A percentile compares a stretch with the other conserved stretches of the same genome.
Conservation (phyloP, 2,113 vertebrate genomes). For the Hyaena hyaena region DNA sequence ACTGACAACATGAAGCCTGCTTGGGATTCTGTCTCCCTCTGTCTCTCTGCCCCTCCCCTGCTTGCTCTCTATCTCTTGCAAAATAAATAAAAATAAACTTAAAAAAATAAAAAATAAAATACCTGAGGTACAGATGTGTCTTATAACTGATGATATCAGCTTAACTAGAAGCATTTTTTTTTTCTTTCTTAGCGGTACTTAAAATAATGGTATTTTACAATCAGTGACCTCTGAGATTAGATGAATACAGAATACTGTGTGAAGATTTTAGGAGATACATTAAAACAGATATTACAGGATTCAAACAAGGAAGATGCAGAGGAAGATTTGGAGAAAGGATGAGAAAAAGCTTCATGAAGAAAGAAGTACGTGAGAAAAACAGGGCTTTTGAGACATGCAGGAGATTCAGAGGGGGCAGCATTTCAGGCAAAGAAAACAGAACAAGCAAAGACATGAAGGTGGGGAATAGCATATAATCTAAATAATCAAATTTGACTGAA, state of each 20-base stretch:
- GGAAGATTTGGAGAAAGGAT: background rate
- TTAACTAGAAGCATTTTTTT: background rate
- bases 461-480: background rate
- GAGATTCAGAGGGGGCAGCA: background rate
- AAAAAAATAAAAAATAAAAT: background rate
- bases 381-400: background rate
- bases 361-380: background rate
- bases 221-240: background rate
- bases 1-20: too few species aligned
- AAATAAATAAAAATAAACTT: too few species aligned
- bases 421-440: slow-evolving; percentile 22
- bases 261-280: background rate
- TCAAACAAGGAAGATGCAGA: background rate
- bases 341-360: background rate
- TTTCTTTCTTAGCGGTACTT: background rate
- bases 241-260: background rate
- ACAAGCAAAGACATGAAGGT: background rate
- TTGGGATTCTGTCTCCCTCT: too few species aligned
- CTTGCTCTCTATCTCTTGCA: too few species aligned
- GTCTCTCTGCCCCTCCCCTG: too few species aligned
- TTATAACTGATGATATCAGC: background rate
- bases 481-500: background rate
- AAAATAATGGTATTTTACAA: slow-evolving; percentile 44
- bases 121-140: background rate
- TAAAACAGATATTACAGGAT: background rate